A percentile compares a stretch with the other conserved stretches of the same genome.
Conservation (phyloP, 2,888 invertebrate genomes). For the Sceliomorpha sp. region DNA sequence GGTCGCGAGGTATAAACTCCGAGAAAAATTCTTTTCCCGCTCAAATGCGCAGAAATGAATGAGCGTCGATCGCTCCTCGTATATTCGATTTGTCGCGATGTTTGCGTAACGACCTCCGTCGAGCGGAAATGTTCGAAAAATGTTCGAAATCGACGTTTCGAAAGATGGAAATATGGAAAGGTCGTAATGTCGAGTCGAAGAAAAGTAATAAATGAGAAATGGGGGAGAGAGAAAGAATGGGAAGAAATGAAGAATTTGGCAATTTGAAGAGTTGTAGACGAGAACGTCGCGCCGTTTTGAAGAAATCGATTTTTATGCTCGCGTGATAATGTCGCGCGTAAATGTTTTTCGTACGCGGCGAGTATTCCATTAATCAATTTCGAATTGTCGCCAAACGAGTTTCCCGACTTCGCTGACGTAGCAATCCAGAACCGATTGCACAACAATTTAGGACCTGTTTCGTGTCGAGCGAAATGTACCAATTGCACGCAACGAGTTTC, state of each 20-base stretch:
- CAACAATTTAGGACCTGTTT: slow-evolving; percentile 48
- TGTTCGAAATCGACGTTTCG: too few species aligned
- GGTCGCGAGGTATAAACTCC: slow-evolving; percentile 32
- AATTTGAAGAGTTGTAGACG: too few species aligned
- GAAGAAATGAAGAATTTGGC: too few species aligned
- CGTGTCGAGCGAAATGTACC: slow-evolving; percentile 43
- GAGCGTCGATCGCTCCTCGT: slow-evolving; percentile 24
- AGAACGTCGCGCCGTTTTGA: too few species aligned
- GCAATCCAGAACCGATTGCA: slow-evolving; percentile 41
- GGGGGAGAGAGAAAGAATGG: too few species aligned
- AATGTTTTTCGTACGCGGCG: slow-evolving; percentile 19
- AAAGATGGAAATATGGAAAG: too few species aligned
- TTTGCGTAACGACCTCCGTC: too few species aligned
- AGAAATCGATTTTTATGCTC: slow-evolving; percentile 1
- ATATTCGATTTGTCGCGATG: too few species aligned
- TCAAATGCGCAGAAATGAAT: slow-evolving; percentile 37
- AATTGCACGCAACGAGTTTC: slow-evolving; percentile 40
- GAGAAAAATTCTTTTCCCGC: slow-evolving; percentile 37
- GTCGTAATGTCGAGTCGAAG: too few species aligned
- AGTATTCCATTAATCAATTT: slow-evolving; percentile 42
- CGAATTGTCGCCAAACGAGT: slow-evolving; percentile 48
- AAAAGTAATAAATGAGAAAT: too few species aligned
- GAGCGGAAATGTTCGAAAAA: too few species aligned
- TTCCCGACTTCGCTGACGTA: slow-evolving; percentile 21
- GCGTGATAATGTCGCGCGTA: slow-evolving; percentile 3